Base-by-base conservation (phyloP, 2,797 vertebrate genomes). In the Anabas testudineus region DNA sequence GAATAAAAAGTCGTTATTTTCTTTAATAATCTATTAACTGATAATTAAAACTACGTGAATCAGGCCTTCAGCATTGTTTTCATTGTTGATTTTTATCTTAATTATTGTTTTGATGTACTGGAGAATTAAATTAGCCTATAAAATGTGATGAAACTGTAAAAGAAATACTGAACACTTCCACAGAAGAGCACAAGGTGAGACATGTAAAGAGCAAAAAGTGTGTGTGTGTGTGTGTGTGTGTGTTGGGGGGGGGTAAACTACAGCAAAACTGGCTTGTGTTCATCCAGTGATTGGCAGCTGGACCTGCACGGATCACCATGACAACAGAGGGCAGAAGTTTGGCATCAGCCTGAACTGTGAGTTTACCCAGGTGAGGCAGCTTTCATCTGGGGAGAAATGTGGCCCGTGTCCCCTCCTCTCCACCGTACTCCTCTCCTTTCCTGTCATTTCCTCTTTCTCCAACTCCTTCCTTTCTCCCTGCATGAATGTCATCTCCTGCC, bases 221-320 rank as follows among this genome's bases (percentile, higher is more conserved):
- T 28, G 32, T 5, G 16, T 41, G 15, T n/a, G n/a, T n/a, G n/a
- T n/a, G 39, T 5, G 54, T 28, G 32, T 5, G 16, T 41, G 15
- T n/a, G 21, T 21, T 21, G 21, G 21, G 2, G 32, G 16, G 21
- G 10, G 43, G 19, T 7, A 24, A n/a, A 48, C n/a, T 7, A 6
- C 15, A 16, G n/a, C 19, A 26, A 62, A 19, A 57, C 12, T 28
- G 2, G 43, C 24, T 36, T 45, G 2, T 46, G 12, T 37, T 47
- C 18, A 34, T 37, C 21, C 13, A 55, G 28, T 80, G 83, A 87
- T 9, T 87, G 80, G 76, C 76, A 84, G 74, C 43, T 68, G 67
- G 45, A 79, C 64, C 59, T 56, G 34, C 32, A 70, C 54, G 49
- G 41, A 75, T 86, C 53, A 48, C 66, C 62, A 67, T 59, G 61